These are phyloP conservation scores for Drosophila nannoptera DNA, from an alignment of 1,140 invertebrate genomes.

Conservation along the genomic window DNA sequence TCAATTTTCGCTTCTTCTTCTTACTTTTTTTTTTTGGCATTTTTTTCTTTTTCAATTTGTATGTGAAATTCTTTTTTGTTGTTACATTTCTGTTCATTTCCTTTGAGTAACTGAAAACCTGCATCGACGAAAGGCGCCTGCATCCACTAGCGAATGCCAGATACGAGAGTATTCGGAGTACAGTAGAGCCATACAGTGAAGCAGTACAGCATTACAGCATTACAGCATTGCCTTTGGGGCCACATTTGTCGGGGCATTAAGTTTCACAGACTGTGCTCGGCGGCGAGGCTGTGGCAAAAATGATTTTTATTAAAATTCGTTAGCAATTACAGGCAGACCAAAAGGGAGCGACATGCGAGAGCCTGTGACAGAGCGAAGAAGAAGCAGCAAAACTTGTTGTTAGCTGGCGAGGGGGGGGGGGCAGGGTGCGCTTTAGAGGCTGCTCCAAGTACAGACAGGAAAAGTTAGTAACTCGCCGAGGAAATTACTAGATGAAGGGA, in stretches of 20 bases:
- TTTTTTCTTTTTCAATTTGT: slow-evolving; percentile 42
- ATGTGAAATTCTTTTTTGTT: slow-evolving; percentile 64
- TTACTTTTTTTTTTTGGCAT: slow-evolving; percentile 24
- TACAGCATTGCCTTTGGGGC: slow-evolving; percentile 6
- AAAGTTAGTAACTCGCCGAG: no score
- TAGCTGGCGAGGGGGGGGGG: no score
- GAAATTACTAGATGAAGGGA: no score
- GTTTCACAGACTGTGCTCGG: slow-evolving; percentile 36
- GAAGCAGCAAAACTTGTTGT: neutral
- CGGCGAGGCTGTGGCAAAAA: slow-evolving; percentile 22
- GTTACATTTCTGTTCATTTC: slow-evolving; percentile 63
- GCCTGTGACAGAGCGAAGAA: neutral
- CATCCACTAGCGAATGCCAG: slow-evolving; percentile 18
- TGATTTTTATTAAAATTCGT: slow-evolving; percentile 54
- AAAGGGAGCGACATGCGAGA: neutral
- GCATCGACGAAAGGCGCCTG: slow-evolving; percentile 33
- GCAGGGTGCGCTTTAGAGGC: no score
- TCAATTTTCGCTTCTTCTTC: neutral
- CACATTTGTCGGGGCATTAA: slow-evolving; percentile 43
- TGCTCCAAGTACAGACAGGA: no score
- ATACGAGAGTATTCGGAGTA: neutral
- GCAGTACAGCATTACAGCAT: slow-evolving; percentile 1
- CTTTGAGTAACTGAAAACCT: slow-evolving; percentile 64
- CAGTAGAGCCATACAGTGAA: no score
- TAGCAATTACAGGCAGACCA: slow-evolving; percentile 24